Conservation (phyloP, 2,113 vertebrate genomes). For the Sphyrna mokarran region DNA sequence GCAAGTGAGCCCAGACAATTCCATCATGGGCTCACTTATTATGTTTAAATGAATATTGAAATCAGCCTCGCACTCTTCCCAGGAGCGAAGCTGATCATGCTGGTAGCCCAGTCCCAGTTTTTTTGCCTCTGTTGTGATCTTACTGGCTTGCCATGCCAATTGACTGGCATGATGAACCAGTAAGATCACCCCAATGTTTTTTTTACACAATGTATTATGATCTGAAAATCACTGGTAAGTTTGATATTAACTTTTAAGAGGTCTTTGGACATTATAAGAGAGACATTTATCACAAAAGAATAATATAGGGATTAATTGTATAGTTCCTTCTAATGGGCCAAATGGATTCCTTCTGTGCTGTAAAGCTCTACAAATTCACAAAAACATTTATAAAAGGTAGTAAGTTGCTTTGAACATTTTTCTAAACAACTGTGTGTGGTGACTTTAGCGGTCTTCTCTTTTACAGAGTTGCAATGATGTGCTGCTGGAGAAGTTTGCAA, state of each 20-base stretch:
- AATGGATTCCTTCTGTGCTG: background rate
- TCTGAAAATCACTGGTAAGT: background rate
- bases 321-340: background rate
- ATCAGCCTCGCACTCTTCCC: too few species aligned
- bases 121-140: too few species aligned
- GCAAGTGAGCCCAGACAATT: too few species aligned
- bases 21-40: too few species aligned
- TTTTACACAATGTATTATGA: background rate
- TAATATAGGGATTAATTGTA: background rate
- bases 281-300: background rate
- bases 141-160: too few species aligned
- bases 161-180: too few species aligned
- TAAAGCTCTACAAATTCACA: background rate
- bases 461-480: conserved; percentile 89
- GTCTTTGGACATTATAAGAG: background rate
- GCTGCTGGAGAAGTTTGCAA: conserved; percentile 86
- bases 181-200: background rate
- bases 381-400: background rate
- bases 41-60: too few species aligned
- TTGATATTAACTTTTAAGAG: background rate
- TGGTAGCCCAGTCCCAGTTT: too few species aligned
- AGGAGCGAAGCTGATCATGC: too few species aligned
- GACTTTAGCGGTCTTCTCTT: background rate
- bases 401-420: background rate
- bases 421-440: background rate